Conservation (phyloP, 2,888 invertebrate genomes). For the Pegoplata infirma region DNA sequence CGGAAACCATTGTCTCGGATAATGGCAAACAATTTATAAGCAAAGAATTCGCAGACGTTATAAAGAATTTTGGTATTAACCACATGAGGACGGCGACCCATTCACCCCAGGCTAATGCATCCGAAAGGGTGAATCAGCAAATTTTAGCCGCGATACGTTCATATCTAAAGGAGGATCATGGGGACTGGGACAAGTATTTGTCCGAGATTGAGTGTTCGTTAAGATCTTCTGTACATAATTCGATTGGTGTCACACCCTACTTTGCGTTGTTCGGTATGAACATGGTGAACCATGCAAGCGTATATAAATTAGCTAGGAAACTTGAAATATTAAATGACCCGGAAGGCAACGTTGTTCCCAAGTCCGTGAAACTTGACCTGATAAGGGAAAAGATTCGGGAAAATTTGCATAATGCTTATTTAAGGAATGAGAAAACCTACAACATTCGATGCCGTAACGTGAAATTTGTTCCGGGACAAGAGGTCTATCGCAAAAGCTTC, state of each 20-base stretch:
- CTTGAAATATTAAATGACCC: neutral
- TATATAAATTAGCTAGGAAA: conserved; percentile 13
- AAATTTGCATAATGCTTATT: too few species aligned
- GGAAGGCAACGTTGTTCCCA: neutral
- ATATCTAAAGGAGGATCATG: conserved; percentile 44
- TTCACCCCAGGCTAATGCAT: too few species aligned
- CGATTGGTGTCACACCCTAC: conserved; percentile 48
- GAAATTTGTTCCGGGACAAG: neutral
- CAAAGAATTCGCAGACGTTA: neutral
- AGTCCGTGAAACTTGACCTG: too few species aligned
- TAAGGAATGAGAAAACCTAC: too few species aligned
- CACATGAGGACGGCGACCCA: neutral
- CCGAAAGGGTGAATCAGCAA: conserved; percentile 69
- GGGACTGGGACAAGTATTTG: conserved; percentile 48
- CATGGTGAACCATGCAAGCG: conserved; percentile 25
- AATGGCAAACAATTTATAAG: too few species aligned
- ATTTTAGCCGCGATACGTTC: conserved; percentile 67
- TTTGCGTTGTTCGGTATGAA: conserved; percentile 43
- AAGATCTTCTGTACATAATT: conserved; percentile 31
- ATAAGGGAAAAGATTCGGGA: too few species aligned
- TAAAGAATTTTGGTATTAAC: neutral
- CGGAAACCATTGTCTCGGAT: too few species aligned
- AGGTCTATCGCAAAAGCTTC: neutral
- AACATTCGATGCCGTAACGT: too few species aligned
- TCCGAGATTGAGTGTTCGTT: conserved; percentile 48